phyloP scores from a whole-genome alignment of 1,140 invertebrate genomes.

The Drosophila kohkoa region DNA sequence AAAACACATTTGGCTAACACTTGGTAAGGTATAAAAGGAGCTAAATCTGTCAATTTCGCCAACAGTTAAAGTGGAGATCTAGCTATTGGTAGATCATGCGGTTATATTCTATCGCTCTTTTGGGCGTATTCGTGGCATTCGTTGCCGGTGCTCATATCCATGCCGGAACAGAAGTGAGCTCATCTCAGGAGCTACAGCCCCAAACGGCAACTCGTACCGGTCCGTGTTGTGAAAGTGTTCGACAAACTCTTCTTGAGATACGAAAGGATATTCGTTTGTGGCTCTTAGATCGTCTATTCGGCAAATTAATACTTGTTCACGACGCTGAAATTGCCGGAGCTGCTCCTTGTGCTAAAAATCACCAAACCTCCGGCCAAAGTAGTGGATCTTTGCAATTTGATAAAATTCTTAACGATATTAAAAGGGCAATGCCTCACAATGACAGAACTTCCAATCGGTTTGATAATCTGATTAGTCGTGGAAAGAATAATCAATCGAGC shows the following conservation, averaged over 20 bases:
- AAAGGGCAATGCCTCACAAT: slow-evolving; percentile 22
- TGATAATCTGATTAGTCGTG: slow-evolving; percentile 3
- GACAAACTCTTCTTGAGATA: slow-evolving; percentile 70
- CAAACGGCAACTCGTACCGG: slow-evolving; percentile 15
- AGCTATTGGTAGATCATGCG: slow-evolving; percentile 59
- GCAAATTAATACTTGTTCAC: slow-evolving; percentile 63
- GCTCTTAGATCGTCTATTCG: slow-evolving; percentile 68
- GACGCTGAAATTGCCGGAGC: slow-evolving; percentile 58
- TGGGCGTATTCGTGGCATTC: slow-evolving; percentile 56
- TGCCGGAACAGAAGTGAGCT: slow-evolving; percentile 42
- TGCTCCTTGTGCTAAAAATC: slow-evolving; percentile 52
- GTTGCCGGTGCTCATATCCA: slow-evolving; percentile 51
- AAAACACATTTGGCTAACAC: slow-evolving; percentile 14
- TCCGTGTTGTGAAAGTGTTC: slow-evolving; percentile 72
- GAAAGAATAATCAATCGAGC: slow-evolving; percentile 3
- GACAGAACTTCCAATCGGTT: slow-evolving; percentile 14
- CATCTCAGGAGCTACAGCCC: slow-evolving; percentile 26
- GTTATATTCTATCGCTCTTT: slow-evolving; percentile 56
- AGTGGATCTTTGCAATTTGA: slow-evolving; percentile 13
- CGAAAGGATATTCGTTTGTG: slow-evolving; percentile 71
- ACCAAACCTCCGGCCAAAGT: slow-evolving; percentile 11
- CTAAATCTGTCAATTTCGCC: slow-evolving; percentile 21
- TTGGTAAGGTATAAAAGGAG: slow-evolving; percentile 60
- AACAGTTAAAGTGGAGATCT: slow-evolving; percentile 58
- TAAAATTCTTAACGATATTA: slow-evolving; percentile 31